These are phyloP conservation scores for Thunnus maccoyii DNA, from an alignment of 2,113 vertebrate genomes.

Conservation along the genomic window DNA sequence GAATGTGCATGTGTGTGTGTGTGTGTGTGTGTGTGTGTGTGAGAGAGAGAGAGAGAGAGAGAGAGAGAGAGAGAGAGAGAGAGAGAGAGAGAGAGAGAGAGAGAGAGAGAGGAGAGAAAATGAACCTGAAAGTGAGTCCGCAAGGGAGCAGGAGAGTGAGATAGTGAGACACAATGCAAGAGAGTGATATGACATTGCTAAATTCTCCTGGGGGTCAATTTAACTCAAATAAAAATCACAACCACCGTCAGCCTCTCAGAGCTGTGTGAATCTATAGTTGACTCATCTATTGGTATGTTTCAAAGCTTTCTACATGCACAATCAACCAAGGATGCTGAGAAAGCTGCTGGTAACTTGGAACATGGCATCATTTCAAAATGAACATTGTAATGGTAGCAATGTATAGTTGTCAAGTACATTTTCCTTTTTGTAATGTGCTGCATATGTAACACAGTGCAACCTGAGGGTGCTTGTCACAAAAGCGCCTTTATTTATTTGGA, in stretches of 20 bases:
- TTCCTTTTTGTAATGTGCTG: conserved; percentile 10
- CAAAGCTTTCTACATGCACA: conserved; percentile 10
- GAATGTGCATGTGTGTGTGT: not conserved
- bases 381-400: not conserved
- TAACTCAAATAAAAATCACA: conserved; percentile 24
- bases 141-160: conserved; percentile 4
- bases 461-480: conserved; percentile 7
- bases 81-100: too few relatives aligned
- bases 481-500: conserved; percentile 23
- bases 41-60: conserved; percentile 1
- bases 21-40: conserved; percentile 1
- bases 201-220: conserved; percentile 23
- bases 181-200: not conserved
- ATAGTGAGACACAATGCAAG: conserved; percentile 12
- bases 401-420: not conserved
- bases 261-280: conserved; percentile 28
- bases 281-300: conserved; percentile 55
- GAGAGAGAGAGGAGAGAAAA: too few relatives aligned
- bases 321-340: conserved; percentile 16
- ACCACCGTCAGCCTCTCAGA: not conserved
- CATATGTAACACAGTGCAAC: not conserved
- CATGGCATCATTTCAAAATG: conserved; percentile 28
- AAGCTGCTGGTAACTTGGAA: conserved; percentile 23
- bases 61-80: too few relatives aligned
- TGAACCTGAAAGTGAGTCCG: not conserved